Conservation (phyloP, 1,140 invertebrate species). For the Chironomus striatipennis region DNA sequence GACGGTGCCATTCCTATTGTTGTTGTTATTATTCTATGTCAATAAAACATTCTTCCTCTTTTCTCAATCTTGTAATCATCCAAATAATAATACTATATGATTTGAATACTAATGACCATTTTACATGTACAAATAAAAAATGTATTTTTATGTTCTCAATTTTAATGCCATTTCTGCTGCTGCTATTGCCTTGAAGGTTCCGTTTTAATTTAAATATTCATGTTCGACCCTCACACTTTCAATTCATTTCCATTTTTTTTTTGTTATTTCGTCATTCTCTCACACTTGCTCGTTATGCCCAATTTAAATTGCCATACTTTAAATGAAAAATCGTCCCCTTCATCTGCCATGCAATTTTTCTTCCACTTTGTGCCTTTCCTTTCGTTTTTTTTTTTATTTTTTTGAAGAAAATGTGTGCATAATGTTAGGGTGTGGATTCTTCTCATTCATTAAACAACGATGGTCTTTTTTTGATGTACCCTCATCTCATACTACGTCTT, state of each 20-base stretch:
- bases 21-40: neutral
- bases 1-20: too few relatives aligned
- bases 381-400: too few relatives aligned
- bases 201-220: constrained; percentile 22
- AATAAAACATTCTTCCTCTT: constrained; percentile 9
- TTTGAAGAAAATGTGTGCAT: too few relatives aligned
- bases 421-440: too few relatives aligned
- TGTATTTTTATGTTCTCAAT: too few relatives aligned
- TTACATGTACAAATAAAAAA: neutral
- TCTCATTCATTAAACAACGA: neutral
- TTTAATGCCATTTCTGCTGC: neutral
- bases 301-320: constrained; percentile 19
- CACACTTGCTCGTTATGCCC: constrained; percentile 6
- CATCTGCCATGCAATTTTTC: neutral
- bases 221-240: neutral
- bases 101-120: constrained; percentile 20
- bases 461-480: neutral
- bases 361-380: too few relatives aligned
- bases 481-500: neutral
- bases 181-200: neutral
- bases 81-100: constrained; percentile 17
- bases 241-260: neutral
- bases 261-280: neutral
- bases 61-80: constrained; percentile 23
- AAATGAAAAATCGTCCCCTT: constrained; percentile 17